These are phyloP conservation scores for Pemphredon lugubris DNA, from an alignment of 2,888 invertebrate genomes.

Conservation along the genomic window DNA sequence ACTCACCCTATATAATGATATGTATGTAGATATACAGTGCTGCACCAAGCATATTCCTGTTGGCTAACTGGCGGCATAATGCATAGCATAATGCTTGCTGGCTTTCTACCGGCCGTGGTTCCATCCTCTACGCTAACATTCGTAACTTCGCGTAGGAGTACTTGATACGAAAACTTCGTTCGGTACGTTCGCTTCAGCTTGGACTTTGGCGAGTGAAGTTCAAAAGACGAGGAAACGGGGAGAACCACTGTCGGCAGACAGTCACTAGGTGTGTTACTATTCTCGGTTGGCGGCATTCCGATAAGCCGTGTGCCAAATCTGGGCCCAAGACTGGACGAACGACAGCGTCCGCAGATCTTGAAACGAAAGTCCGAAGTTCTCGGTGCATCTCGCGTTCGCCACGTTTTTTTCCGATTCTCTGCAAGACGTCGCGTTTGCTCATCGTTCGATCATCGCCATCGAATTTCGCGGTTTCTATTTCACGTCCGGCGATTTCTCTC, in stretches of 20 bases:
- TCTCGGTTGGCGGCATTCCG: slow-evolving; percentile 78
- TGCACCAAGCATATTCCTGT: no score
- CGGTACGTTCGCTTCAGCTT: background rate
- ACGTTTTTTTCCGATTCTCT: no score
- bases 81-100: no score
- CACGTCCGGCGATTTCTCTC: background rate
- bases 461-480: background rate
- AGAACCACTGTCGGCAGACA: slow-evolving; percentile 72
- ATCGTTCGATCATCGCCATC: background rate
- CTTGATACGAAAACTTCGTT: no score
- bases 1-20: no score
- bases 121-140: no score
- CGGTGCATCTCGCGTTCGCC: background rate
- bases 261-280: slow-evolving; percentile 73
- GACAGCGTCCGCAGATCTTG: slow-evolving; percentile 38
- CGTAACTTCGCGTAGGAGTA: no score
- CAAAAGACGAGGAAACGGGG: slow-evolving; percentile 41
- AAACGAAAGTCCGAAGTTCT: slow-evolving; percentile 21
- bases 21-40: no score
- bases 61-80: no score
- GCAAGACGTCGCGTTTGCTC: background rate
- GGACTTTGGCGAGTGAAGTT: slow-evolving; percentile 15
- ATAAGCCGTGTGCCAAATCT: slow-evolving; percentile 78
- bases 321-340: slow-evolving; percentile 56
- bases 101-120: no score